phyloP scores from a whole-genome alignment of 2,888 invertebrate species.

The Platycheirus rosarum region DNA sequence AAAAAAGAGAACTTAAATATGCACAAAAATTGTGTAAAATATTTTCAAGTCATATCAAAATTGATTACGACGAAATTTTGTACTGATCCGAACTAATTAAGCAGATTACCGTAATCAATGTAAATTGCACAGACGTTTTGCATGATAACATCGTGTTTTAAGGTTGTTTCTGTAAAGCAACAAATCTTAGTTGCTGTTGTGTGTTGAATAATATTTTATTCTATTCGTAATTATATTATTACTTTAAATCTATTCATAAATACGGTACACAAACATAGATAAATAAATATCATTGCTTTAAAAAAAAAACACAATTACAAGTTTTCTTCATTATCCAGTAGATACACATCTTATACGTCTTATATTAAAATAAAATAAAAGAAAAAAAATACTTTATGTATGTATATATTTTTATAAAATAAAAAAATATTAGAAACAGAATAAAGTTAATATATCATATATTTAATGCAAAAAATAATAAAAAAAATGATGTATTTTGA shows the following conservation, averaged over 20 bases:
- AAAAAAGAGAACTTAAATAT: no score
- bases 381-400: slow-evolving; percentile 15
- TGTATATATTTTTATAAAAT: slow-evolving; percentile 47
- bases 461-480: slow-evolving; percentile 72
- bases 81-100: no score
- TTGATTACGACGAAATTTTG: no score
- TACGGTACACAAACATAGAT: no score
- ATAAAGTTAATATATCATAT: slow-evolving; percentile 65
- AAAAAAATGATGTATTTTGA: slow-evolving; percentile 50
- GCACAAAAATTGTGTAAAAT: no score
- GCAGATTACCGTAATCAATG: no score
- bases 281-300: slow-evolving; percentile 26
- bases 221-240: not conserved
- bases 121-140: no score
- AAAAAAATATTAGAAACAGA: slow-evolving; percentile 51
- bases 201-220: not conserved
- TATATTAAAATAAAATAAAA: slow-evolving; percentile 17
- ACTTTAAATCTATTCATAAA: no score
- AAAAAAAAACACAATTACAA: slow-evolving; percentile 47
- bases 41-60: no score
- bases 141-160: no score
- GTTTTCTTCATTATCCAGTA: slow-evolving; percentile 25
- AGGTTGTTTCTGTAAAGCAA: no score
- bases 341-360: slow-evolving; percentile 29
- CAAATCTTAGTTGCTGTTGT: no score